A percentile compares a stretch with the other conserved stretches of the same genome.
These are phyloP conservation scores for Ranitomeya variabilis DNA, from an alignment of 2,113 vertebrate genomes.

Conservation along the genomic window DNA sequence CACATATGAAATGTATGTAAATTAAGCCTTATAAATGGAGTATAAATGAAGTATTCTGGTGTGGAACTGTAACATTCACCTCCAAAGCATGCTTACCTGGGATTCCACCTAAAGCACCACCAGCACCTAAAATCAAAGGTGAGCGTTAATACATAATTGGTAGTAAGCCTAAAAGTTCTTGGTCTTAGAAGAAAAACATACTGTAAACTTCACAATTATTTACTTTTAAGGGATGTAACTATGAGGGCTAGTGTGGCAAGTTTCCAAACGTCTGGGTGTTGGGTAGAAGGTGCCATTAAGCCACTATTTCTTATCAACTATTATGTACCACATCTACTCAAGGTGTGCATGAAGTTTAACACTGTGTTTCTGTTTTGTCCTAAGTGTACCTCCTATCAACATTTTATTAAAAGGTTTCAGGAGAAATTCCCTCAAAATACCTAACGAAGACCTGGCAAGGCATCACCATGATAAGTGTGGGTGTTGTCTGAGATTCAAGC, in stretches of 20 bases:
- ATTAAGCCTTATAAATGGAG: neutral
- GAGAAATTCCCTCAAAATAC: neutral
- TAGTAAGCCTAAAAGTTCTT: fast-evolving
- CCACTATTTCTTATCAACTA: neutral
- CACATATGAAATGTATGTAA: neutral
- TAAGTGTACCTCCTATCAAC: neutral
- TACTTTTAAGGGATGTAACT: neutral
- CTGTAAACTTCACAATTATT: neutral
- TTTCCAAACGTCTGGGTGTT: neutral
- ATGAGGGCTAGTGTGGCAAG: neutral
- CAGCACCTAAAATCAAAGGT: conserved; percentile 63
- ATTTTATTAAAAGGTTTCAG: neutral
- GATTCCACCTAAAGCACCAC: conserved; percentile 74
- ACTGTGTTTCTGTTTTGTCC: neutral
- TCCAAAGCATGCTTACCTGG: conserved; percentile 67
- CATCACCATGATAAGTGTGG: neutral
- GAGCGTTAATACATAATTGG: neutral
- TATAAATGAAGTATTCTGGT: neutral
- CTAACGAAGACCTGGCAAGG: neutral
- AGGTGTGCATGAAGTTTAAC: neutral
- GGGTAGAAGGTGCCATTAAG: neutral
- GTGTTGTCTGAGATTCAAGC: neutral
- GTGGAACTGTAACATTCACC: neutral
- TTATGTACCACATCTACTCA: neutral
- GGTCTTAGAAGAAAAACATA: neutral